Percentiles rank a stretch among this genome's conserved stretches.
Evolutionary conservation across 2,797 vertebrate genomes (phyloP).

Genomic region (Austrolebias charrua): DNA sequence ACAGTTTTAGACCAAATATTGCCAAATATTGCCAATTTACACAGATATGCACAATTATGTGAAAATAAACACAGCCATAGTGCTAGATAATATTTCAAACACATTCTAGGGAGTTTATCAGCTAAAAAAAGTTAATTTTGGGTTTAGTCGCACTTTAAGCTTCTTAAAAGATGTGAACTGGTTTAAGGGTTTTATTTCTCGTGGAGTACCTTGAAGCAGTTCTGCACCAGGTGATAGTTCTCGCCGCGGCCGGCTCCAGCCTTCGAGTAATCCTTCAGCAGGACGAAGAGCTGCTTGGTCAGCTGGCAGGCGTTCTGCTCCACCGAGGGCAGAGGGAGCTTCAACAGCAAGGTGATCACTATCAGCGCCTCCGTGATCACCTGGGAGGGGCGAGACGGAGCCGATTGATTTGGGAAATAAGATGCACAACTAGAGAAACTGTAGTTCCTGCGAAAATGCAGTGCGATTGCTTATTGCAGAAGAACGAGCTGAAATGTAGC

Average conservation of each 20-base stretch:
- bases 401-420: no score
- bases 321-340: conserved; percentile 89
- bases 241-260: conserved; percentile 90
- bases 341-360: conserved; percentile 87
- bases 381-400: conserved; percentile 63
- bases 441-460: no score
- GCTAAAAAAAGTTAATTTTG: no score
- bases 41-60: no score
- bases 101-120: no score
- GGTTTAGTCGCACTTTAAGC: no score
- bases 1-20: no score
- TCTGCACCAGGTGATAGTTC: conserved; percentile 92
- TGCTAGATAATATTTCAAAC: no score
- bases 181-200: not conserved
- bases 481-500: no score
- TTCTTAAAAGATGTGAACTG: not conserved
- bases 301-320: conserved; percentile 76
- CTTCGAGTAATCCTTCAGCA: conserved; percentile 95
- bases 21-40: no score
- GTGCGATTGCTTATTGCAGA: no score
- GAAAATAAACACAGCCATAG: no score
- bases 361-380: conserved; percentile 92
- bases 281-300: conserved; percentile 88
- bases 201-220: conserved; percentile 92
- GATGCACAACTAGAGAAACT: not conserved